Base-by-base conservation (phyloP, 2,113 vertebrate genomes). In the Caloenas nicobarica region DNA sequence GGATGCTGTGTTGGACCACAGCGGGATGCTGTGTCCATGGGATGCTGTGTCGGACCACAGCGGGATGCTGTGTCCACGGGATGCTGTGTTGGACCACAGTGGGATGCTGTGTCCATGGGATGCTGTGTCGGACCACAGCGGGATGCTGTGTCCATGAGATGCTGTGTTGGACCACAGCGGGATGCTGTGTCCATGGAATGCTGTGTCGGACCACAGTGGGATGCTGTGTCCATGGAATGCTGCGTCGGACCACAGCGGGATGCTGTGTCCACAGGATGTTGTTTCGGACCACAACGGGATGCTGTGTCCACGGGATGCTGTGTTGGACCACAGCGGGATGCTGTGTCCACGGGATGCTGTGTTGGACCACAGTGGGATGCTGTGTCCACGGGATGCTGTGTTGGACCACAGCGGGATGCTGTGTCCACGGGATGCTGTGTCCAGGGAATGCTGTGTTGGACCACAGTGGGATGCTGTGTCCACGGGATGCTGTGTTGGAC, bases 221-320 rank as follows among this genome's bases (percentile, higher is more conserved):
- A 44, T n/a, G n/a, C 25, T 21, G 46, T 19, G 7, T 14, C 40
- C 40, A 17, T 28, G 9, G 56, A 53, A 50, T 48, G 22, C 16
- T 50, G 53, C 14, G 6, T 13, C 0, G 2, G 28, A 24, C 4
- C 3, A 12, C 50, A 4, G 24, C 1, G 36, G 36, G 33, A 34
- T 21, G 19, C 21, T 40, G 8, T 17, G 3, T 3, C 5, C 4
- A 28, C 3, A 14, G 54, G 40, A 21, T 53, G 33, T 25, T 22
- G 14, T 24, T 18, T 23, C 2, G 6, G 5, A 29, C 11, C 14
- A 3, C 4, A 22, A 54, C 5, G 40, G 3, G 15, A 44, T n/a
- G n/a, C 25, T 26, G 14, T 19, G 31, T 21, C 7, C 40, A 14
- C 15, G 4, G 24, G 24, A 24, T 3, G 8, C 6, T 23, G 56